Evolutionary conservation across 2,113 vertebrate genomes (phyloP).

Genomic region (Agapornis roseicollis): DNA sequence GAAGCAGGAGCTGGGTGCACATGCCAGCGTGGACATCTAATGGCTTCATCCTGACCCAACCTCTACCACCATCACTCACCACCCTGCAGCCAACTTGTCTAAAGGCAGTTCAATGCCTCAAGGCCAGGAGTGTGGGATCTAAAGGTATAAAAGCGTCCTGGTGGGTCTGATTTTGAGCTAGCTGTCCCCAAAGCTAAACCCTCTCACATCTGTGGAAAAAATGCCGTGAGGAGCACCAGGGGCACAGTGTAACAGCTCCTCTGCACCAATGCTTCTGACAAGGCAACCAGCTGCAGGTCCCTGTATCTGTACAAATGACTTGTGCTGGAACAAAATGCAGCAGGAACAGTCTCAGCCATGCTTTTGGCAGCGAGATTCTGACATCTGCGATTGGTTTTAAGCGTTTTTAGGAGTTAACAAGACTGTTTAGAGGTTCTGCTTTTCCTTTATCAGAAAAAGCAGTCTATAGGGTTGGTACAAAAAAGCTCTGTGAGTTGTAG

Average conservation of each 20-base stretch:
- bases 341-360: neutral
- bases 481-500: neutral
- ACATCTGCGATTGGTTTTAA: neutral
- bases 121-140: neutral
- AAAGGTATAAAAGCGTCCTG: neutral
- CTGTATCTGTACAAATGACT: neutral
- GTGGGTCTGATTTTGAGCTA: neutral
- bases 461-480: neutral
- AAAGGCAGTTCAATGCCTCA: neutral
- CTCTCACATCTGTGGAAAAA: neutral
- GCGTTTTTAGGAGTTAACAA: neutral
- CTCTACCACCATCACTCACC: accelerated
- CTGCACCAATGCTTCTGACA: neutral
- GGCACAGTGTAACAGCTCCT: neutral
- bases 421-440: neutral
- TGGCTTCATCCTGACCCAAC: neutral
- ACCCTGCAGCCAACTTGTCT: neutral
- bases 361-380: neutral
- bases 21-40: accelerated
- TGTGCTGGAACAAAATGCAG: neutral
- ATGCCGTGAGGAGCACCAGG: neutral
- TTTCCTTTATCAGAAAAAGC: neutral
- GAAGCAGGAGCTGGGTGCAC: neutral
- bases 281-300: neutral
- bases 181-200: neutral